Evolutionary conservation across 1,140 invertebrate genomes (phyloP), one percentile per base, ranked within the genome.

Genomic region (Cecropterus lyciades): DNA sequence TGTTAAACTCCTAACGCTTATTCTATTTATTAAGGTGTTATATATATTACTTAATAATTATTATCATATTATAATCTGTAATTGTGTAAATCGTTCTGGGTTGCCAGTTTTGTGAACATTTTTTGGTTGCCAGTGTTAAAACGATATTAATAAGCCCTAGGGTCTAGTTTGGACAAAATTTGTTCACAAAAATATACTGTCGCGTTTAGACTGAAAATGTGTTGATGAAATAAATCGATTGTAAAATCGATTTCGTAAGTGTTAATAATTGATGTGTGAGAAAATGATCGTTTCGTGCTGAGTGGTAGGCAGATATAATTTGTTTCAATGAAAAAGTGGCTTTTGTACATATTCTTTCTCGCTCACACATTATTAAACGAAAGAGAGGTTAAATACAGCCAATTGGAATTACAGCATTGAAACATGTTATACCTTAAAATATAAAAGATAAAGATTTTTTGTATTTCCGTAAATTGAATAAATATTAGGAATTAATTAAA

Each of bases 1-100:
- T 85, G 84, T 88, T 88, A 77, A 56, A 72, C 68, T 86, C 82
- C 83, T 70, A 71, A 74, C 48, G 81, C 80, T 86, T 85, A 51
- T 78, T 79, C 64, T 69, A n/a, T 69, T 62, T 40, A 24, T 13
- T 66, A 64, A 64, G 57, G 57, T 72, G 72, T 65, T 75, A 70
- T 74, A 67, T n/a, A n/a, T n/a, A n/a, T n/a, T n/a, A n/a, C n/a
- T n/a, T 65, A 65, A 65, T 43, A 45, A 3, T 8, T 30, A 30
- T 30, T 37, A 11, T 37, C 7, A 11, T 37, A n/a, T 11, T n/a
- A 7, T 37, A 37, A 37, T 11, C 6, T 33, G 9, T 33, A 33
- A 33, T 8, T n/a, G n/a, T 59, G 40, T 59, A 43, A 52, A 67
- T 67, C 57, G n/a, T 51, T 68, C 65, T 69, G 72, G 65, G 57